A percentile compares a stretch with the other conserved stretches of the same genome.
phyloP scores from a whole-genome alignment of 2,797 vertebrate species.

The Paramormyrops hopkinsi region DNA sequence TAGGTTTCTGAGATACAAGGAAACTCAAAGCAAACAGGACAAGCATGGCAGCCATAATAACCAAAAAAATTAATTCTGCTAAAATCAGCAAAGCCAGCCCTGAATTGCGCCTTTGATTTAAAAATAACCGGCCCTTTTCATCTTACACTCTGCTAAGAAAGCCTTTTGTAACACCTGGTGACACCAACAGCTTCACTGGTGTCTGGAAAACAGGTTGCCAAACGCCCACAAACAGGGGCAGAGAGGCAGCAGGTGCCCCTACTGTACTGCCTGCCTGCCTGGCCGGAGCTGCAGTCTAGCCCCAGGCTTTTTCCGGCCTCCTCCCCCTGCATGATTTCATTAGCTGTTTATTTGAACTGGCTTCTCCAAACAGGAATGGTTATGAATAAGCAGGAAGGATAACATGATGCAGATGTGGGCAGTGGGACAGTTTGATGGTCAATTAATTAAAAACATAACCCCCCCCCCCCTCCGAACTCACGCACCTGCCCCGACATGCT shows the following conservation, averaged over 20 bases:
- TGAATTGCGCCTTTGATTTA: background rate
- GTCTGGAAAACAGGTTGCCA: background rate
- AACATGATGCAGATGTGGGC: constrained; percentile 75
- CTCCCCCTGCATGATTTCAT: constrained; percentile 30
- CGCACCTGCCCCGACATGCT: constrained; percentile 39
- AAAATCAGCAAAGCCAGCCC: background rate
- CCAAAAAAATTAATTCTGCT: background rate
- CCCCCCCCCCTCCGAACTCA: constrained; percentile 9
- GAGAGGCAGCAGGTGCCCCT: background rate
- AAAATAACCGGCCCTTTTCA: background rate
- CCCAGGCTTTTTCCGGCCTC: background rate
- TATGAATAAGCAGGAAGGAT: constrained; percentile 53
- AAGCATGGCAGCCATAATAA: background rate
- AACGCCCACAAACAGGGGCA: background rate
- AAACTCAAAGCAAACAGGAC: background rate
- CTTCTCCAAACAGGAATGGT: constrained; percentile 50
- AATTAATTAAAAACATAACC: constrained; percentile 78
- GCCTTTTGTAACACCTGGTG: background rate
- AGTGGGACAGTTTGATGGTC: constrained; percentile 74
- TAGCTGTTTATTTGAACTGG: constrained; percentile 52
- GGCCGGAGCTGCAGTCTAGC: background rate
- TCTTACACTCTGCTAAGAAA: background rate
- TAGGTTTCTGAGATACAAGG: background rate
- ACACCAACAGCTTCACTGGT: background rate
- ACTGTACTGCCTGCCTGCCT: background rate